Percentiles rank a stretch among this genome's conserved stretches.
Evolutionary conservation across 1,140 invertebrate genomes (phyloP).

Genomic region (Arctopsyche grandis): DNA sequence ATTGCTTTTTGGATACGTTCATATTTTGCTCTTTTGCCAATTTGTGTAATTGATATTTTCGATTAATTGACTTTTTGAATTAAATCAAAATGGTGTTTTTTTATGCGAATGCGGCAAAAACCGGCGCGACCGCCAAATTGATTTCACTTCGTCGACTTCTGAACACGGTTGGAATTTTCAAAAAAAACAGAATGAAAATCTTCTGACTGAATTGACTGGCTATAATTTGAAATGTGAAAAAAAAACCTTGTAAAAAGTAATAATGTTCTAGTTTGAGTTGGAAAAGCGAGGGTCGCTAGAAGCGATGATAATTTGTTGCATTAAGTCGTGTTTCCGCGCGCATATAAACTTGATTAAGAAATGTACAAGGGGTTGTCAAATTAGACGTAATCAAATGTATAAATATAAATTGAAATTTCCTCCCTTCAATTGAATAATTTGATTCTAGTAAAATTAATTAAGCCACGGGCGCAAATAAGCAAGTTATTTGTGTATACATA

Average conservation of each 20-base stretch:
- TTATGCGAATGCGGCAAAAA: background rate
- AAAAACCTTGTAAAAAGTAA: no score
- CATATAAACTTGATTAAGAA: constrained; percentile 23
- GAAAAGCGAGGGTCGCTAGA: background rate
- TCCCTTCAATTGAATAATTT: background rate
- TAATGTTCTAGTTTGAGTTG: background rate
- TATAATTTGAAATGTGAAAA: background rate
- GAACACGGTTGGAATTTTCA: background rate
- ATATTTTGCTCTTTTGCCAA: background rate
- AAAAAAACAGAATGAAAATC: background rate
- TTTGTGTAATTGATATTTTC: constrained; percentile 25
- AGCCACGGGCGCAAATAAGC: background rate
- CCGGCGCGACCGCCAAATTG: background rate
- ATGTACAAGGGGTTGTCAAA: constrained; percentile 5
- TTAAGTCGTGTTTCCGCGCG: constrained; percentile 1
- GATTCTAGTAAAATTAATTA: background rate
- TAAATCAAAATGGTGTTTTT: constrained; percentile 6
- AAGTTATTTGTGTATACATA: background rate
- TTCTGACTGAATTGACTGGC: background rate
- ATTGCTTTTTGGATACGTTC: constrained; percentile 6
- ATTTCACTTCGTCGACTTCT: constrained; percentile 3
- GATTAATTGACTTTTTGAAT: constrained; percentile 2
- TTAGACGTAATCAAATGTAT: constrained; percentile 12
- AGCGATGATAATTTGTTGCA: background rate
- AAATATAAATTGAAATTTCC: constrained; percentile 26